These are phyloP conservation scores for Drosophila lowei DNA, from an alignment of 1,140 invertebrate genomes.

Conservation along the genomic window DNA sequence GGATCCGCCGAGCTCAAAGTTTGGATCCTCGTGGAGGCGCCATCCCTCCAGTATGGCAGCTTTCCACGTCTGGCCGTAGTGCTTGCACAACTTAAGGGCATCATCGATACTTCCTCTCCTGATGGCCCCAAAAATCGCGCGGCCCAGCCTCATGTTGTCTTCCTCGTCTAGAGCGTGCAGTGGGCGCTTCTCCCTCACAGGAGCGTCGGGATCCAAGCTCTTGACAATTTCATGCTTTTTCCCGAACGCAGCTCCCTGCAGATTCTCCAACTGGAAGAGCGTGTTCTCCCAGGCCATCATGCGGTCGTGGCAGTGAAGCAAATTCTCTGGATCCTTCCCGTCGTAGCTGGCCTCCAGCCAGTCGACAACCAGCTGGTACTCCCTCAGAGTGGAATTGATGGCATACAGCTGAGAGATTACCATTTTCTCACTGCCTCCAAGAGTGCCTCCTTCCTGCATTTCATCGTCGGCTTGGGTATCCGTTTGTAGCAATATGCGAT, in stretches of 20 bases:
- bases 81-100: conserved; percentile 92
- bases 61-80: conserved; percentile 94
- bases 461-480: conserved; percentile 84
- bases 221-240: conserved; percentile 86
- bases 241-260: conserved; percentile 84
- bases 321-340: conserved; percentile 86
- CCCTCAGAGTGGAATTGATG: conserved; percentile 87
- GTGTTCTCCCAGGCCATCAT: conserved; percentile 96
- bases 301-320: conserved; percentile 89
- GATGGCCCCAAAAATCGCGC: conserved; percentile 89
- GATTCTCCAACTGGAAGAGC: conserved; percentile 87
- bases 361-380: conserved; percentile 94
- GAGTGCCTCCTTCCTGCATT: conserved; percentile 83
- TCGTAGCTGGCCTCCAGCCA: conserved; percentile 95
- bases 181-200: conserved; percentile 89
- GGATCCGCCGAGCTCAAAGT: conserved; percentile 85
- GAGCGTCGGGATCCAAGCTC: conserved; percentile 96
- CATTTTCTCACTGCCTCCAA: conserved; percentile 86
- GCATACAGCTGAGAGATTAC: conserved; percentile 79
- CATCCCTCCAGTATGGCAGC: conserved; percentile 95
- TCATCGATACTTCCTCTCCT: conserved; percentile 93
- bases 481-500: conserved; percentile 86
- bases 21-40: conserved; percentile 92
- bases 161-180: conserved; percentile 95
- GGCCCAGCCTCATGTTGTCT: conserved; percentile 91